These are phyloP conservation scores for Prunella strophiata DNA, from an alignment of 2,797 vertebrate species.

Conservation along the genomic window DNA sequence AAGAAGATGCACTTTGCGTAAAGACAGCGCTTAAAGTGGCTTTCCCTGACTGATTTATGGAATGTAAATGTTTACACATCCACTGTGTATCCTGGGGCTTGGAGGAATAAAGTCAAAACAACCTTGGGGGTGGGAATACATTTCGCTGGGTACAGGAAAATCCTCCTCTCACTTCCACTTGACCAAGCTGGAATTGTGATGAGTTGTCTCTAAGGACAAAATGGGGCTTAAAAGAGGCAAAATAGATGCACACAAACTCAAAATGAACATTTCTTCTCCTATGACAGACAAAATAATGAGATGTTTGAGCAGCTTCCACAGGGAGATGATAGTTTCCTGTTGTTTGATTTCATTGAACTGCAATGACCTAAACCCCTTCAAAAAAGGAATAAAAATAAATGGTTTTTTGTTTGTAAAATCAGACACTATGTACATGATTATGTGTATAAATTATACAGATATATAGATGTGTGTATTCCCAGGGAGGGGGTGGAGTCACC, in stretches of 20 bases:
- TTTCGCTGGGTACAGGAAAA: not conserved
- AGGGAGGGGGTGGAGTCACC: not conserved
- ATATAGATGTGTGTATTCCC: not conserved
- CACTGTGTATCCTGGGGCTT: not conserved
- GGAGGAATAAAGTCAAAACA: constrained; percentile 18
- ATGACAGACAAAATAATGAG: not conserved
- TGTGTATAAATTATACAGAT: not conserved
- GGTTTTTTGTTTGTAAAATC: not conserved
- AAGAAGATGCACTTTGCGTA: constrained; percentile 26
- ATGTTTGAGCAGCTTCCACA: not conserved
- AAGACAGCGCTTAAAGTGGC: not conserved
- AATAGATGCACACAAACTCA: not conserved
- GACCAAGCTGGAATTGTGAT: not conserved
- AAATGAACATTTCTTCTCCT: not conserved
- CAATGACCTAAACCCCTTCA: not conserved
- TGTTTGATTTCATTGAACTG: not conserved
- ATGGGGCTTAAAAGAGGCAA: not conserved
- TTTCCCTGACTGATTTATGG: constrained; percentile 32
- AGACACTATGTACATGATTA: not conserved
- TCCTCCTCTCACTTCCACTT: not conserved
- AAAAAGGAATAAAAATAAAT: not conserved
- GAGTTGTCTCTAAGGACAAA: not conserved
- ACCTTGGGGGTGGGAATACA: not conserved
- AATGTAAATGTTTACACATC: constrained; percentile 58
- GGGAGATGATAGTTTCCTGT: not conserved